A percentile compares a stretch with the other conserved stretches of the same genome.
Evolutionary conservation across 2,797 vertebrate genomes (phyloP).

Genomic region (Nyctibius grandis): DNA sequence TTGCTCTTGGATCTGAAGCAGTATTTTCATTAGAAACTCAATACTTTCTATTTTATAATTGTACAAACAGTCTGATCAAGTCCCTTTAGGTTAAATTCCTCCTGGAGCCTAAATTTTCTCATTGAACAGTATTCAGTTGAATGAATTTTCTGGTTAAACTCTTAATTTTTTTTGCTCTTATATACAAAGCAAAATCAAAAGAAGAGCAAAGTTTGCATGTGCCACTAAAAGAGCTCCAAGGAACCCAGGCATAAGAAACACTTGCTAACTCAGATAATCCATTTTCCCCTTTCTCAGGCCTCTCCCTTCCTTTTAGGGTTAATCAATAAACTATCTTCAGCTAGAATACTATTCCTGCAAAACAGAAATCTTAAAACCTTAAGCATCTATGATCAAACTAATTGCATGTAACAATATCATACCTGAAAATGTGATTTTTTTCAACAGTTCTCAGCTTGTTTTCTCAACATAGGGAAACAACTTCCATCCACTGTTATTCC

Average conservation of each 20-base stretch:
- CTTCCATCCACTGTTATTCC: not conserved
- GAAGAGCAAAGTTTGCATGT: not conserved
- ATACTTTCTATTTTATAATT: not conserved
- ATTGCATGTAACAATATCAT: not conserved
- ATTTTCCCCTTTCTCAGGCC: not conserved
- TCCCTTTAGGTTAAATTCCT: not conserved
- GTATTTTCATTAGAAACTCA: not conserved
- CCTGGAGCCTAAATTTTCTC: not conserved
- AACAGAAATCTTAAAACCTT: not conserved
- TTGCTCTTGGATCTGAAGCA: not conserved
- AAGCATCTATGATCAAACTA: not conserved
- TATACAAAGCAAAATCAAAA: not conserved
- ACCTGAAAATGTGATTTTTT: not conserved
- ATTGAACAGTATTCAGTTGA: not conserved
- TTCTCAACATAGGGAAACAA: not conserved
- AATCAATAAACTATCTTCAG: not conserved
- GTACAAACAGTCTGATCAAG: not conserved
- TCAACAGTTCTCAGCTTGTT: not conserved
- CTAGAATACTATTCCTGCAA: not conserved
- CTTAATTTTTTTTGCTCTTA: not conserved
- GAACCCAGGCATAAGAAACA: not conserved
- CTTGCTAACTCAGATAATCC: not conserved
- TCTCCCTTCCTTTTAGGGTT: not conserved
- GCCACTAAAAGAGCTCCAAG: not conserved
- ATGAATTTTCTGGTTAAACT: not conserved